phyloP scores from a whole-genome alignment of 2,888 invertebrate genomes.

The Masnerella sp. region DNA sequence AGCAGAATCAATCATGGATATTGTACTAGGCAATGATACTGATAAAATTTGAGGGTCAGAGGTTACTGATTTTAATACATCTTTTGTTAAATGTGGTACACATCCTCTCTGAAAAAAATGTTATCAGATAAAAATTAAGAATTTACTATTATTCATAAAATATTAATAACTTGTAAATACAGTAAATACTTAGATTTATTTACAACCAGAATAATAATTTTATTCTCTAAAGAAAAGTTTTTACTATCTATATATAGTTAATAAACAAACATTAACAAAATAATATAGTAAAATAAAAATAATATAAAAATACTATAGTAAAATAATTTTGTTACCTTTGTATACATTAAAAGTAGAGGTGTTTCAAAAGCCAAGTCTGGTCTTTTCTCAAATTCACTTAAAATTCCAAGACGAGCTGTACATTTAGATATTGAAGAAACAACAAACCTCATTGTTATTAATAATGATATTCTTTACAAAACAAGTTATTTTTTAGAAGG shows the following conservation, averaged over 20 bases:
- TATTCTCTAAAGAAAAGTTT: too few relatives aligned
- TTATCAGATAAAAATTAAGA: constrained; percentile 8
- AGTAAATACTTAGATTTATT: too few relatives aligned
- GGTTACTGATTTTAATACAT: constrained; percentile 84
- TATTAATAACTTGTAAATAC: neutral
- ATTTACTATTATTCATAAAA: neutral
- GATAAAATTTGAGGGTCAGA: constrained; percentile 82
- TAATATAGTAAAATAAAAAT: neutral
- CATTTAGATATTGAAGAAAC: constrained; percentile 82
- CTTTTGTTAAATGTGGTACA: constrained; percentile 89
- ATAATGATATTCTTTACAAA: too few relatives aligned
- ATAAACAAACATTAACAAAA: neutral
- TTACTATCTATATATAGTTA: neutral
- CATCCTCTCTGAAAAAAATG: constrained; percentile 84
- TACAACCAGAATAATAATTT: too few relatives aligned
- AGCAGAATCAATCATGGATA: constrained; percentile 83
- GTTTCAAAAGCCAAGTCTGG: constrained; percentile 83
- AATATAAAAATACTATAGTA: constrained; percentile 1
- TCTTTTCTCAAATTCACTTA: constrained; percentile 81
- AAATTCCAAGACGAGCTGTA: constrained; percentile 83
- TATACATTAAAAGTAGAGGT: constrained; percentile 86
- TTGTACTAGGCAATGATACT: constrained; percentile 85
- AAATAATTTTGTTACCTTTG: constrained; percentile 80
- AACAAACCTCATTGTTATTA: constrained; percentile 86
- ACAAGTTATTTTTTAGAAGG: too few relatives aligned